Percentiles rank a stretch among this genome's conserved stretches.
Conservation (phyloP, 2,888 invertebrate genomes). For the Eutolmus rufibarbis region DNA sequence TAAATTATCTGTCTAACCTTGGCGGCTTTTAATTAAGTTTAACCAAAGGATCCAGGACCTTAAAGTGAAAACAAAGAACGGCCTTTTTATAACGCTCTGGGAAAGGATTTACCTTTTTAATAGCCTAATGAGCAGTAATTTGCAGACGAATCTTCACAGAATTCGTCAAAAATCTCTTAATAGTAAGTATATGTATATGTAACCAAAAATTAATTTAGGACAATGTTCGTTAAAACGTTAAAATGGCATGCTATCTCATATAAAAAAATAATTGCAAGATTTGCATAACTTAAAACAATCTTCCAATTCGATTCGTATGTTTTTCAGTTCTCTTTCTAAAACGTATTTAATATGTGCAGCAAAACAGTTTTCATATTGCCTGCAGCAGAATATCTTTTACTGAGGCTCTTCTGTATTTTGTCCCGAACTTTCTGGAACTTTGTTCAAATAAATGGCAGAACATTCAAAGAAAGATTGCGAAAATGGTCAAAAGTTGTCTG, state of each 20-base stretch:
- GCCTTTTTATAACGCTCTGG: not conserved
- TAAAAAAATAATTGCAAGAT: not conserved
- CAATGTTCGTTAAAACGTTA: not conserved
- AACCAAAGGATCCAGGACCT: not conserved
- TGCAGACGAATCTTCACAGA: not conserved
- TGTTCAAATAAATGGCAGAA: not conserved
- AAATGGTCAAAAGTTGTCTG: not conserved
- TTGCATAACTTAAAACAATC: not conserved
- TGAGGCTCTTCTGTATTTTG: not conserved
- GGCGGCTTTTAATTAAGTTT: not conserved
- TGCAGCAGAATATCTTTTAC: not conserved
- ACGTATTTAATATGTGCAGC: not conserved
- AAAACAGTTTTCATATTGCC: not conserved
- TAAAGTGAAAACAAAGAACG: not conserved
- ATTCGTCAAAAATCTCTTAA: not conserved
- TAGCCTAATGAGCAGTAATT: not conserved
- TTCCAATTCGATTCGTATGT: not conserved
- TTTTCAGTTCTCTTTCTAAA: not conserved
- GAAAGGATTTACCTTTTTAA: not conserved
- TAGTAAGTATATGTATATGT: not conserved
- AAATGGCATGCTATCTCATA: not conserved
- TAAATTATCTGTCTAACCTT: not conserved
- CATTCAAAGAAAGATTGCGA: not conserved
- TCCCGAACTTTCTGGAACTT: not conserved
- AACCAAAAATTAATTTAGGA: not conserved